Conservation (phyloP, 53 echinoderm and acorn worm genomes). For the Paracentrotus lividus region DNA sequence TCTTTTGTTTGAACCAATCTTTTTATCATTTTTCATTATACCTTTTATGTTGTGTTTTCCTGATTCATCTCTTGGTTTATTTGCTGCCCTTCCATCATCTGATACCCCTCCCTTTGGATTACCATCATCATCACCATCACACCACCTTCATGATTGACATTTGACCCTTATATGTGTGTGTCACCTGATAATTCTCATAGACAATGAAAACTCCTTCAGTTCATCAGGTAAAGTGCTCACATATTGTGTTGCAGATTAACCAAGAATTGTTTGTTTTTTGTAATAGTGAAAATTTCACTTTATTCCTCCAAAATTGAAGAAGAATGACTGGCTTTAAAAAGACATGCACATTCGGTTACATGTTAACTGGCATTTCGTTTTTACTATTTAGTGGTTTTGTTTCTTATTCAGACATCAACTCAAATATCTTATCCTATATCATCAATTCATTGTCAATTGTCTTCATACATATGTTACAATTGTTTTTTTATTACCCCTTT, state of each 20-base stretch:
- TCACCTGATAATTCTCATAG: conserved; percentile 41
- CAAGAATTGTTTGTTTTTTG: too few species aligned
- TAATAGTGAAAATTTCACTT: too few species aligned
- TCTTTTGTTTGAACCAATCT: neutral
- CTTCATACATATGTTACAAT: neutral
- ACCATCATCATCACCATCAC: conserved; percentile 12
- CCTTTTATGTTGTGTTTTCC: neutral
- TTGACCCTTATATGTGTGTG: conserved; percentile 43
- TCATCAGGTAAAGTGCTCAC: conserved; percentile 62
- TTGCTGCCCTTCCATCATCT: conserved; percentile 59
- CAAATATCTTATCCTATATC: too few species aligned
- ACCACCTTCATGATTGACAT: conserved; percentile 49
- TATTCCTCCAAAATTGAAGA: too few species aligned
- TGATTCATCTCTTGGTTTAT: conserved; percentile 32
- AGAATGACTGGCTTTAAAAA: too few species aligned
- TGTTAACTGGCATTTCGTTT: neutral
- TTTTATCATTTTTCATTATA: neutral
- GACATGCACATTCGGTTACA: neutral
- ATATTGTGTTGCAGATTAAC: too few species aligned
- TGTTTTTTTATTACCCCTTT: neutral
- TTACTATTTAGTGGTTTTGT: neutral
- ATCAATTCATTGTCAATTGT: neutral
- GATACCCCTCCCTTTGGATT: conserved; percentile 37
- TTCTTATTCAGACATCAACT: too few species aligned
- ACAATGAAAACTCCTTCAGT: conserved; percentile 60